A percentile compares a stretch with the other conserved stretches of the same genome.
Evolutionary conservation across 2,113 vertebrate species (phyloP).

Genomic region (Nibea albiflora): DNA sequence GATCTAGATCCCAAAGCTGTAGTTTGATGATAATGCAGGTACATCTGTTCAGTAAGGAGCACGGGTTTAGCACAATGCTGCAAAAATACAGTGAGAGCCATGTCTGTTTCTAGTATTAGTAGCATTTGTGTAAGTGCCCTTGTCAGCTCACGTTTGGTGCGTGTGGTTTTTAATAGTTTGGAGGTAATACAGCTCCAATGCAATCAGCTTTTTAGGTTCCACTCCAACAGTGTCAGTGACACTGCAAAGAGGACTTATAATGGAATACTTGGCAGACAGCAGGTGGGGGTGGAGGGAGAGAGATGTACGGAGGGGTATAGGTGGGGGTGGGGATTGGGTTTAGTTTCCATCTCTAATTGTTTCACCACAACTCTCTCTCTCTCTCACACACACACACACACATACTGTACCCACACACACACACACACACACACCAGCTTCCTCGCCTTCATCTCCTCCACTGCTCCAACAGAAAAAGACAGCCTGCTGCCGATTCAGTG

Average conservation of each 20-base stretch:
- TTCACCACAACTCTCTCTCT: constrained; percentile 39
- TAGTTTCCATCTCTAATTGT: constrained; percentile 54
- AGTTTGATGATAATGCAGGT: neutral
- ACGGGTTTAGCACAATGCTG: neutral
- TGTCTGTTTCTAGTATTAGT: neutral
- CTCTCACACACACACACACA: constrained; percentile 21
- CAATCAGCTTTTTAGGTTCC: constrained; percentile 60
- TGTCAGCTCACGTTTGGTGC: constrained; percentile 31
- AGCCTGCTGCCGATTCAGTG: constrained; percentile 45
- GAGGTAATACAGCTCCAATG: constrained; percentile 27
- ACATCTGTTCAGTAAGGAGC: neutral
- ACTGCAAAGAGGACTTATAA: constrained; percentile 61
- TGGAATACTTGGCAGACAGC: constrained; percentile 65
- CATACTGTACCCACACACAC: neutral
- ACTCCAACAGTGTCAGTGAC: constrained; percentile 60
- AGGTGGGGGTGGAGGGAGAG: constrained; percentile 11
- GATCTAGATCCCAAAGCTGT: neutral
- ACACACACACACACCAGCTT: constrained; percentile 13
- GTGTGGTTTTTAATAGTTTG: constrained; percentile 40
- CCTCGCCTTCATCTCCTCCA: constrained; percentile 26
- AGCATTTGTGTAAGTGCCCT: constrained; percentile 14
- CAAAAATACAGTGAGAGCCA: neutral
- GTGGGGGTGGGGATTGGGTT: neutral
- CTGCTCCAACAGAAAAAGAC: constrained; percentile 17
- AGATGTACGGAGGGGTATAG: neutral